A percentile compares a stretch with the other conserved stretches of the same genome.
phyloP scores from a whole-genome alignment of 2,797 vertebrate genomes.

The Morelia viridis region DNA sequence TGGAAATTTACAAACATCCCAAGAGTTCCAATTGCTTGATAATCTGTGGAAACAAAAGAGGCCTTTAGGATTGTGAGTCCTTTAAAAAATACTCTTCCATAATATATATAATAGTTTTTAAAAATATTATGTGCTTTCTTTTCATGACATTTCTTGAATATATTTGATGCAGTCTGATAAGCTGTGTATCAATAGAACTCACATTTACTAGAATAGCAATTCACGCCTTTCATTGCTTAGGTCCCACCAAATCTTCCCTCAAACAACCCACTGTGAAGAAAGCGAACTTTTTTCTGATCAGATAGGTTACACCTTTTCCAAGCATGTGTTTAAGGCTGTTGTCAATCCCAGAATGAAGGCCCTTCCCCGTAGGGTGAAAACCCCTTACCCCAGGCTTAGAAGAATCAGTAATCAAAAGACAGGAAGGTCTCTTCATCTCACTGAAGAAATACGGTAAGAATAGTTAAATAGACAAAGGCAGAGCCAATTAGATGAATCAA shows the following conservation, averaged over 20 bases:
- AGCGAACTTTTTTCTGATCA: background rate
- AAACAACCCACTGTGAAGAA: background rate
- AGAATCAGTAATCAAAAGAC: background rate
- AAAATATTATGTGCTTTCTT: background rate
- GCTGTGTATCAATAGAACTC: background rate
- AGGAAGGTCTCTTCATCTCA: background rate
- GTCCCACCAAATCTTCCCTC: background rate
- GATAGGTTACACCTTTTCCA: background rate
- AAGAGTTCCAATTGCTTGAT: background rate
- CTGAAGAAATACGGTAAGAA: background rate
- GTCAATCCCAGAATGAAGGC: background rate
- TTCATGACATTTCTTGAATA: background rate
- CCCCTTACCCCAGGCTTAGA: background rate
- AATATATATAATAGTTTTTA: background rate
- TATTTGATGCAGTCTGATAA: background rate
- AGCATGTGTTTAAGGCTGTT: background rate
- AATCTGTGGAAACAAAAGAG: background rate
- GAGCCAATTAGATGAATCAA: background rate
- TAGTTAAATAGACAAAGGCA: background rate
- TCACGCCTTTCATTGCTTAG: background rate
- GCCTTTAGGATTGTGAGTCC: slow-evolving; percentile 1
- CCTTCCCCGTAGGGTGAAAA: background rate
- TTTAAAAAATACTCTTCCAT: background rate
- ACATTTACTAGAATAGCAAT: background rate
- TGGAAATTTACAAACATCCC: background rate